Evolutionary conservation across 2,888 invertebrate species (phyloP).

Genomic region (Ceriagrion tenellum): DNA sequence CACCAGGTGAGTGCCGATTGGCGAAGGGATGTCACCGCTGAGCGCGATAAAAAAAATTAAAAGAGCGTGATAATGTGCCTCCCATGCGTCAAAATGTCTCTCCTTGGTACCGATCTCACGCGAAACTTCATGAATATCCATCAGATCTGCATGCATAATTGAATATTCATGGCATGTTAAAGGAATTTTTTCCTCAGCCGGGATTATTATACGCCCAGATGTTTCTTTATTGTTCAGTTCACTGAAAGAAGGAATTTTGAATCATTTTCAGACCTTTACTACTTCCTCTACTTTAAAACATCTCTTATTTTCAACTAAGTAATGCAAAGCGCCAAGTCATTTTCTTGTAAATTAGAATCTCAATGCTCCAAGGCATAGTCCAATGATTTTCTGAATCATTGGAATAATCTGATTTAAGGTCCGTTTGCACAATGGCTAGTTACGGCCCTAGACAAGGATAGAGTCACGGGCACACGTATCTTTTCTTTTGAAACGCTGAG

Average conservation of each 20-base stretch:
- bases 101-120: not conserved
- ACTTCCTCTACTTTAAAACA: too few relatives aligned
- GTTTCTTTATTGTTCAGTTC: not conserved
- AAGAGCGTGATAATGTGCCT: not conserved
- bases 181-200: not conserved
- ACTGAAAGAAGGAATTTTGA: not conserved
- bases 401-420: too few relatives aligned
- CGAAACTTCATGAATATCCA: slow-evolving; percentile 21
- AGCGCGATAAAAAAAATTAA: not conserved
- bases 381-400: too few relatives aligned
- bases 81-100: not conserved
- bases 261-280: not conserved
- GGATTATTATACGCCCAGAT: not conserved
- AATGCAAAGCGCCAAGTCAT: too few relatives aligned
- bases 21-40: not conserved
- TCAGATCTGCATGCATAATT: not conserved
- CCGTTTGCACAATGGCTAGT: too few relatives aligned
- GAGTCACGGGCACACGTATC: too few relatives aligned
- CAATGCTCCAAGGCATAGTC: too few relatives aligned
- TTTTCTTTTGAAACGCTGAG: too few relatives aligned
- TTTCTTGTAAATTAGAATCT: too few relatives aligned
- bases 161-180: not conserved
- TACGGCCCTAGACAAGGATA: too few relatives aligned
- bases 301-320: too few relatives aligned
- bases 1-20: not conserved